phyloP scores from a whole-genome alignment of 2,113 vertebrate species.

The Ciconia maguari region DNA sequence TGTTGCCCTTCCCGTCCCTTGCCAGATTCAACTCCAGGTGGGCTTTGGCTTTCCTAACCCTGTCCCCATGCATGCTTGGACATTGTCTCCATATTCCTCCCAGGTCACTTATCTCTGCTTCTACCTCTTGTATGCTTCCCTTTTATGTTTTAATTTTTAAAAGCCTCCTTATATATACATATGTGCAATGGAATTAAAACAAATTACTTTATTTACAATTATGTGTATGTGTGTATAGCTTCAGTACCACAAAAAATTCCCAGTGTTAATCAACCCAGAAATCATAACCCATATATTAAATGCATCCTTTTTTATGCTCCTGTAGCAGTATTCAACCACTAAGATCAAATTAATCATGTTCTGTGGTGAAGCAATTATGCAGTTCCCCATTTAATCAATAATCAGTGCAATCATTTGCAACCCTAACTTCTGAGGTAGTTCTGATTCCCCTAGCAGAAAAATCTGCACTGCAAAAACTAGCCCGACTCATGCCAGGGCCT shows the following conservation, averaged over 20 bases:
- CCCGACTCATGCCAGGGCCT: background rate
- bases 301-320: background rate
- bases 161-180: background rate
- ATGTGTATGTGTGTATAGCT: background rate
- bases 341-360: background rate
- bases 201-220: background rate
- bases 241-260: background rate
- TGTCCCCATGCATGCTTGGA: background rate
- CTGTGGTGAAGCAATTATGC: background rate
- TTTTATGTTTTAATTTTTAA: background rate
- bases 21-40: background rate
- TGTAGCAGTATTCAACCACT: background rate
- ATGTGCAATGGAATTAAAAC: background rate
- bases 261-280: background rate
- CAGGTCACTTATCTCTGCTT: background rate
- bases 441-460: background rate
- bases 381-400: conserved; percentile 20
- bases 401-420: background rate
- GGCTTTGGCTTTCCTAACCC: background rate
- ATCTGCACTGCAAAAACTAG: background rate
- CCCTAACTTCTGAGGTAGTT: background rate
- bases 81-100: background rate
- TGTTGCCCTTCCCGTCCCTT: background rate
- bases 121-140: background rate
- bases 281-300: background rate